Base-by-base conservation (phyloP, 2,888 invertebrate species). In the Drosophila ustulata region DNA sequence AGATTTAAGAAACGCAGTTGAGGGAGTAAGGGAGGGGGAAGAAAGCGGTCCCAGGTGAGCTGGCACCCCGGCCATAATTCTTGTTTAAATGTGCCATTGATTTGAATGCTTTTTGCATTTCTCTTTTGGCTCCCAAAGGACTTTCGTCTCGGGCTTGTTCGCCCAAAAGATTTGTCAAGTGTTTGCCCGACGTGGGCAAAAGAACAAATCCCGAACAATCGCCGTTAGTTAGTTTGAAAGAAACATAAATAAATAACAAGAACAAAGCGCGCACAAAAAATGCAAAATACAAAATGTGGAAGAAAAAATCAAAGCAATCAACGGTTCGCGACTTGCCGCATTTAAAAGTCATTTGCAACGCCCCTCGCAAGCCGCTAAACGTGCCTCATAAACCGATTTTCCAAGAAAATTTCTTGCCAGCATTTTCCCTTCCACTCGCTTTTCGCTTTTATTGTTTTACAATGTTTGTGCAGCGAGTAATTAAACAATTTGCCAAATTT, bases 291-390 rank as follows among this genome's bases (percentile, higher is more conserved):
- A 18, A 18, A 18, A 18, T 18, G 18, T 1, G 18, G 1, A 18
- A 18, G 13, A 49, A 37, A 56, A 61, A 63, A 37, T 39, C 43
- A 71, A 79, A 67, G 80, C 71, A 80, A 79, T 79, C 79, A 80
- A 51, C 62, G 59, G 25, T 13, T 43, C 70, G 66, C 70, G 79
- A 74, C 79, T 67, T 67, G 78, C 66, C 64, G 80, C 84, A 83
- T 83, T 83, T 83, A 83, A 83, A 83, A 83, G 83, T 83, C 83
- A 83, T 83, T 83, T 83, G 75, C 72, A 83, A 86, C 87, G 87
- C 82, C 82, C 84, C 76, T 78, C 69, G 63, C 56, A 75, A 69
- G 74, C 81, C 78, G 81, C 83, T 78, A 80, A 80, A 78, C 83
- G 75, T 45, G 52, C 32, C 72, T 74, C 82, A 79, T 79, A 66